Evolutionary conservation across 2,113 vertebrate species (phyloP).

Genomic region (Paralichthys olivaceus): DNA sequence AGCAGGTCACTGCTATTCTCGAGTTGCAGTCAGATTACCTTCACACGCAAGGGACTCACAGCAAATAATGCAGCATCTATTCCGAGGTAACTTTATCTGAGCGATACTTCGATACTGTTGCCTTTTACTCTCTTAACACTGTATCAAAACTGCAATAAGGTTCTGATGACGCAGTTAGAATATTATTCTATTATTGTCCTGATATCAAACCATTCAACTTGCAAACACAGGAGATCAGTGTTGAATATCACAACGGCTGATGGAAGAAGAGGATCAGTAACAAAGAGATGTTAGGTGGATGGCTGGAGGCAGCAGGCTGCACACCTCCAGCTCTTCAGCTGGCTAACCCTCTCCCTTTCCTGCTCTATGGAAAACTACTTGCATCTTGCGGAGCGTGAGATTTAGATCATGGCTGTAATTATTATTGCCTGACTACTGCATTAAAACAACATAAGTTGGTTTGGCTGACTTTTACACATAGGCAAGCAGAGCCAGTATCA

Average conservation of each 20-base stretch:
- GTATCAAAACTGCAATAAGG: not conserved
- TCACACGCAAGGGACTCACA: not conserved
- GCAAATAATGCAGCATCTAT: not conserved
- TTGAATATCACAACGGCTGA: not conserved
- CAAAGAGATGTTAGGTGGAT: not conserved
- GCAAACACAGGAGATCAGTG: not conserved
- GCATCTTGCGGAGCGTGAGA: not conserved
- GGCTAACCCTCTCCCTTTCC: not conserved
- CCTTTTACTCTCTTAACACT: not conserved
- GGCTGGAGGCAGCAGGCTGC: not conserved
- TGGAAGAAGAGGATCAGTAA: not conserved
- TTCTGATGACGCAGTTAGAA: not conserved
- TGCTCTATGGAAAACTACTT: not conserved
- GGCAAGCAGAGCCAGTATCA: not conserved
- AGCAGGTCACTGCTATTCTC: not conserved
- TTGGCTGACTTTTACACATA: not conserved
- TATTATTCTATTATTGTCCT: not conserved
- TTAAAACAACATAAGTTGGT: not conserved
- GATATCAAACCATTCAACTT: not conserved
- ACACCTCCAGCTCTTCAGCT: not conserved
- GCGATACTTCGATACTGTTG: not conserved
- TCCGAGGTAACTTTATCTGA: not conserved
- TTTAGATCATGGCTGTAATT: not conserved
- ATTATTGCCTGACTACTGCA: not conserved
- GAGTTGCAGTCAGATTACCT: not conserved